These are phyloP conservation scores for Brachionus koreanus DNA, from an alignment of 1,140 invertebrate species.

Conservation along the genomic window DNA sequence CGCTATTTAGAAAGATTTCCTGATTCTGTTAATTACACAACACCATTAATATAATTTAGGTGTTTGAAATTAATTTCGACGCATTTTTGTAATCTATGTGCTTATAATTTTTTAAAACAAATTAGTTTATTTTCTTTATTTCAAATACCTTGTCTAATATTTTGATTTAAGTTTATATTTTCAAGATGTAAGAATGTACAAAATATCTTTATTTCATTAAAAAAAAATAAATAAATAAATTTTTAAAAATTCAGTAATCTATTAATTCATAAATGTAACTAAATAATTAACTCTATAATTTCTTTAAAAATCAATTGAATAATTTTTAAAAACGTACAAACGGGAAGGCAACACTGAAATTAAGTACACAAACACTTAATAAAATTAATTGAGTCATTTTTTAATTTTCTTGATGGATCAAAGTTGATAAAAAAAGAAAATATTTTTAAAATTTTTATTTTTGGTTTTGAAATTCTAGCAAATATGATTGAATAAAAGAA, in stretches of 20 bases:
- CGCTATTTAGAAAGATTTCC: slow-evolving; percentile 42
- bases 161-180: neutral
- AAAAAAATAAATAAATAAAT: neutral
- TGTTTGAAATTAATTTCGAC: neutral
- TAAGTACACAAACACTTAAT: neutral
- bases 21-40: slow-evolving; percentile 16
- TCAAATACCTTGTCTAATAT: neutral
- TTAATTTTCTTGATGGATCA: no score
- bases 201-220: neutral
- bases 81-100: neutral
- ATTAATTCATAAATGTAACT: no score
- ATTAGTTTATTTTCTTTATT: neutral
- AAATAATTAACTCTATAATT: no score
- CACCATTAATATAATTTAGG: neutral
- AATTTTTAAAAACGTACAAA: no score
- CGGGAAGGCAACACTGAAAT: neutral
- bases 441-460: no score
- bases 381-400: no score
- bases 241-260: slow-evolving; percentile 2
- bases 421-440: no score
- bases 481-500: neutral
- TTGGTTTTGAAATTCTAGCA: neutral
- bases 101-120: neutral
- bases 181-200: neutral
- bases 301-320: no score